Conservation (phyloP, 2,797 vertebrate genomes). For the Rhinatrema bivittatum region DNA sequence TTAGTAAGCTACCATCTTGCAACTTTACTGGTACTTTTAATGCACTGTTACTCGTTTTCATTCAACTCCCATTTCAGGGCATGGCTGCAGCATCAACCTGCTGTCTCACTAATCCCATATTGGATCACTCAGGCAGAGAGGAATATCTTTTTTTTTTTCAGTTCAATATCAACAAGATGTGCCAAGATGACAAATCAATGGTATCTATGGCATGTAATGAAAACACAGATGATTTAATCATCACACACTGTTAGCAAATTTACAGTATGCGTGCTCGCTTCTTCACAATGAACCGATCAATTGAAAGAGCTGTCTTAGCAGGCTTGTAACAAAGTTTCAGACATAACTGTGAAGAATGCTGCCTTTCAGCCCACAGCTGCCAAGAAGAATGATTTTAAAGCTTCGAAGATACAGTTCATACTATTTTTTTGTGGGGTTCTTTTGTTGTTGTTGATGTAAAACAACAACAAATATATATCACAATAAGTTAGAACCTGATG, state of each 20-base stretch:
- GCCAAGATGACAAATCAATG: slow-evolving; percentile 10
- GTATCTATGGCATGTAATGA: background rate
- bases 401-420: too few relatives aligned
- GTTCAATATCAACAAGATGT: background rate
- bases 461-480: too few relatives aligned
- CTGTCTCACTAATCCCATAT: slow-evolving; percentile 7
- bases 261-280: background rate
- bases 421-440: too few relatives aligned
- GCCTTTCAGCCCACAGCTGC: too few relatives aligned
- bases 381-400: too few relatives aligned
- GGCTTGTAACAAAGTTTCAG: too few relatives aligned
- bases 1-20: too few relatives aligned
- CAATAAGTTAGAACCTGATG: too few relatives aligned
- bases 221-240: slow-evolving; percentile 3
- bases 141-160: slow-evolving; percentile 3
- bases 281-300: background rate
- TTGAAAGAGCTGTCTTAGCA: background rate
- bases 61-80: background rate
- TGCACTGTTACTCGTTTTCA: rapidly evolving
- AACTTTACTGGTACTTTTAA: slow-evolving; percentile 4
- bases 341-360: too few relatives aligned
- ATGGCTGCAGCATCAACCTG: background rate
- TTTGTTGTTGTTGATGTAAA: too few relatives aligned
- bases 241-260: background rate
- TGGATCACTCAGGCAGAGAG: background rate